Conservation (phyloP, 1,140 invertebrate species). For the Zaprionus gabonicus region DNA sequence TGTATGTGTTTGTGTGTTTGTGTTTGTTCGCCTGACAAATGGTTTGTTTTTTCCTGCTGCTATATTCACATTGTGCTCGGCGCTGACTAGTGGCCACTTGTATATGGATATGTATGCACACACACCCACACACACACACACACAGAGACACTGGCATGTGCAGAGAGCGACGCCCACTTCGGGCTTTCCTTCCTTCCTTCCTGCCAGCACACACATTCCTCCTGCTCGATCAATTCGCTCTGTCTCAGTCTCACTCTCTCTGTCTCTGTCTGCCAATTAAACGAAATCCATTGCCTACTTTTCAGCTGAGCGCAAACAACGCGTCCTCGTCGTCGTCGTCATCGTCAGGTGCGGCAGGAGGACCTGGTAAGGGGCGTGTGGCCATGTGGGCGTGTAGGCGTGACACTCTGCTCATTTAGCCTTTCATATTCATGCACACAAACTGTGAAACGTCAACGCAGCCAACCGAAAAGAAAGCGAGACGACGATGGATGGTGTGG, state of each 20-base stretch:
- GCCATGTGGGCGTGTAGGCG: background rate
- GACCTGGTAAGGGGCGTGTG: background rate
- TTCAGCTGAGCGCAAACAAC: constrained; percentile 9
- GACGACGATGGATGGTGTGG: background rate
- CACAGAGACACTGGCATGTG: background rate
- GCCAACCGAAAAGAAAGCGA: constrained; percentile 10
- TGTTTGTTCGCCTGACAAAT: constrained; percentile 44
- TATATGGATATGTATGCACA: background rate
- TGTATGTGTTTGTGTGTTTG: constrained; percentile 3
- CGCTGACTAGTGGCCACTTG: constrained; percentile 18
- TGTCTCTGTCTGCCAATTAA: constrained; percentile 34
- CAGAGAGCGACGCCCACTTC: background rate
- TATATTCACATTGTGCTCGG: constrained; percentile 20
- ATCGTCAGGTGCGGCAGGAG: constrained; percentile 23
- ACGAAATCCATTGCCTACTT: constrained; percentile 28
- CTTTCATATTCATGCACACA: constrained; percentile 23
- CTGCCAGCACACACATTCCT: background rate
- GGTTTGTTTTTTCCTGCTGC: constrained; percentile 51
- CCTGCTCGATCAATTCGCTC: constrained; percentile 19
- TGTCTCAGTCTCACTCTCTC: background rate
- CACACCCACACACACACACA: background rate
- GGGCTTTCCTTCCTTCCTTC: constrained; percentile 4
- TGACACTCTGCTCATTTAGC: constrained; percentile 15
- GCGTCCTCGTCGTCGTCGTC: background rate
- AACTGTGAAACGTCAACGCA: constrained; percentile 10